Percentiles rank a stretch among this genome's conserved stretches.
Conservation (phyloP, 2,888 invertebrate species). For the Phengaris alcon region DNA sequence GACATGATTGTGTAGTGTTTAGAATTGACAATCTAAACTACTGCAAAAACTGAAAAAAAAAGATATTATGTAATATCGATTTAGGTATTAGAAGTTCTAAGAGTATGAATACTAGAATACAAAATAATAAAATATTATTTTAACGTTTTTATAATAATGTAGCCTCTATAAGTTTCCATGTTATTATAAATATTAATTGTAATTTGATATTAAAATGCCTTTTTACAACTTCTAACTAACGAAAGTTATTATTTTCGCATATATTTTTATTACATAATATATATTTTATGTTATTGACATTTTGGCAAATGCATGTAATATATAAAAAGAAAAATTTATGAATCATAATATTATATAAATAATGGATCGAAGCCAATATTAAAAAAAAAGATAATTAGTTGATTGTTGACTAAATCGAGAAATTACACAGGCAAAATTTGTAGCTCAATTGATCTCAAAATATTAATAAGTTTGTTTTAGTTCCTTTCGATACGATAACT, state of each 20-base stretch:
- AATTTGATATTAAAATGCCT: not conserved
- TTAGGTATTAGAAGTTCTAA: conserved; percentile 45
- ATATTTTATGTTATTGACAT: not conserved
- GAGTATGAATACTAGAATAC: not conserved
- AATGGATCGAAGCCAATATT: not conserved
- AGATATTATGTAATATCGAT: conserved; percentile 55
- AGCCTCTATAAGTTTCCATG: not conserved
- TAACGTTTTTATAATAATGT: not conserved
- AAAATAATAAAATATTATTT: not conserved
- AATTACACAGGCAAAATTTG: conserved; percentile 47
- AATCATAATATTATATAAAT: too few relatives aligned
- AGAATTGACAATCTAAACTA: conserved; percentile 24
- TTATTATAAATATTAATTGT: not conserved
- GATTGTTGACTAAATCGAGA: conserved; percentile 49
- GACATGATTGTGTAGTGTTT: conserved; percentile 48
- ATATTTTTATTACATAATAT: not conserved
- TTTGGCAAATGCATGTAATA: not conserved
- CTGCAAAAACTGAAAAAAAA: conserved; percentile 47
- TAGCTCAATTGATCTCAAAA: conserved; percentile 66
- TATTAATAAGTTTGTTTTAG: conserved; percentile 60
- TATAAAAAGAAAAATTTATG: not conserved
- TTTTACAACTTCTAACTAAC: not conserved
- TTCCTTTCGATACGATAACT: conserved; percentile 59
- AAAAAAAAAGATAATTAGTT: conserved; percentile 13
- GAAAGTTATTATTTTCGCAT: not conserved